These are phyloP conservation scores for Phallusia fumigata DNA, from an alignment of 23 tunicate genomes.

Conservation along the genomic window DNA sequence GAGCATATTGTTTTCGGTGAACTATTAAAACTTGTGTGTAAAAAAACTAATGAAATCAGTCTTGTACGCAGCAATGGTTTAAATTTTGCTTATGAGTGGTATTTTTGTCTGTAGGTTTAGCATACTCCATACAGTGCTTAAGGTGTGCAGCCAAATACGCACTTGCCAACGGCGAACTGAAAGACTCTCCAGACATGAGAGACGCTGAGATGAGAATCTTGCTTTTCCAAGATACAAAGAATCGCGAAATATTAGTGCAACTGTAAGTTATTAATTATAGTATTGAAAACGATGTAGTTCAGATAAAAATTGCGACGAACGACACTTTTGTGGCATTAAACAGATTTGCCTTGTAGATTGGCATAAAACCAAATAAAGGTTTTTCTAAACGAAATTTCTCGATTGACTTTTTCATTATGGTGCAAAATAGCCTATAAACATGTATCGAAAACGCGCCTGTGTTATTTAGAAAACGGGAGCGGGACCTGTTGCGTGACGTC, in stretches of 20 bases:
- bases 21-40: background rate
- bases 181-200: conserved; percentile 21
- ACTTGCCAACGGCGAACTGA: conserved; percentile 29
- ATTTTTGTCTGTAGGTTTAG: conserved; percentile 28
- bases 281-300: background rate
- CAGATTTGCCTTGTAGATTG: too few species aligned
- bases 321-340: too few species aligned
- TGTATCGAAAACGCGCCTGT: too few species aligned
- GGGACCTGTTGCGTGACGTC: conserved; percentile 87
- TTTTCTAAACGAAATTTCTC: too few species aligned
- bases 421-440: too few species aligned
- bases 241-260: conserved; percentile 73
- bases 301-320: too few species aligned
- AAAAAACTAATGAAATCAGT: background rate
- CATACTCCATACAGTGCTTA: conserved; percentile 61
- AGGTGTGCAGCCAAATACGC: conserved; percentile 60
- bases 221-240: conserved; percentile 79
- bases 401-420: too few species aligned
- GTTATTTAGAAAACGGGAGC: conserved; percentile 70
- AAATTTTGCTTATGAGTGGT: background rate
- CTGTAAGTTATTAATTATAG: conserved; percentile 44
- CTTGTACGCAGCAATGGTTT: background rate
- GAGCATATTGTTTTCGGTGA: too few species aligned
- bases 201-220: conserved; percentile 77
- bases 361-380: too few species aligned